Percentiles rank a stretch among this genome's conserved stretches.
Evolutionary conservation across 1,140 invertebrate species (phyloP).

Genomic region (Globodera ellingtonae): DNA sequence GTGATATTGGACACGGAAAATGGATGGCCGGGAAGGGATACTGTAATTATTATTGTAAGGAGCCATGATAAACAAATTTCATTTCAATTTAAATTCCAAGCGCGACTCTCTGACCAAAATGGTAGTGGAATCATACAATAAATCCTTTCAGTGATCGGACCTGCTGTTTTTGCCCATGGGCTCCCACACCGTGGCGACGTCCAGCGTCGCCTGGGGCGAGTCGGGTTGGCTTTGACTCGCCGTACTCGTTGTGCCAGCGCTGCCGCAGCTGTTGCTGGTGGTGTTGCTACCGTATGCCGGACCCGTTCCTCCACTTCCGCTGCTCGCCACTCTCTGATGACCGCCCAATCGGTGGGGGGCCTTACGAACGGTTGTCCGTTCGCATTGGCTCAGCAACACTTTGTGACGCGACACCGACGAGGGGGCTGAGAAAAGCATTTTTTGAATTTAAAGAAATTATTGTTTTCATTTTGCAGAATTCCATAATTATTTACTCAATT

Average conservation of each 20-base stretch:
- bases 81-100: not conserved
- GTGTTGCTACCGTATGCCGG: not conserved
- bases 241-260: constrained; percentile 1
- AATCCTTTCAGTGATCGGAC: not conserved
- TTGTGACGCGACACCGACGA: constrained; percentile 8
- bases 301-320: constrained; percentile 15
- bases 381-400: constrained; percentile 3
- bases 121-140: not conserved
- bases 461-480: not conserved
- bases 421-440: constrained; percentile 4
- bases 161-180: not conserved
- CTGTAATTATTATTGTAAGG: not conserved
- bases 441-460: not conserved
- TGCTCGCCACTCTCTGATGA: constrained; percentile 11
- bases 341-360: constrained; percentile 16
- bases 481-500: not conserved
- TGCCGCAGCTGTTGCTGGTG: constrained; percentile 12
- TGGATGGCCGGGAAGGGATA: not conserved
- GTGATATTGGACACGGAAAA: not conserved
- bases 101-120: not conserved
- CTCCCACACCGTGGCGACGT: not conserved
- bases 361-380: constrained; percentile 9
- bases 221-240: constrained; percentile 8
- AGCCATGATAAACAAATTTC: not conserved
- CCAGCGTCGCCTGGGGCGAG: not conserved